A percentile compares a stretch with the other conserved stretches of the same genome.
Conservation (phyloP, 1,140 invertebrate species). For the Aphaenogaster floridana region DNA sequence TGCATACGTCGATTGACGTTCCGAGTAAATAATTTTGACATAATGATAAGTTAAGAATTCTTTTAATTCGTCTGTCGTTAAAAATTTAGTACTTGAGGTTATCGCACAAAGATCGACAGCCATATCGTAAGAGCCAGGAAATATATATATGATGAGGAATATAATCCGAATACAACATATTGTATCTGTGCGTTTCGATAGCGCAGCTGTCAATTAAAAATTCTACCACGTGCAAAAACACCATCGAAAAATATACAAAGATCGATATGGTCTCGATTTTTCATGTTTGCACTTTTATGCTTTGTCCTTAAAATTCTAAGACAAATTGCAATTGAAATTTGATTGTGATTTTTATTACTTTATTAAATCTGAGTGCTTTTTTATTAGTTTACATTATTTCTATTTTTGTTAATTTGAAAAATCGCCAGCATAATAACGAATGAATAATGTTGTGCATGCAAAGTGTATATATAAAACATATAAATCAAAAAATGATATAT, state of each 20-base stretch:
- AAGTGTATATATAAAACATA: background rate
- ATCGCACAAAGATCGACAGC: background rate
- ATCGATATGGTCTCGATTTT: background rate
- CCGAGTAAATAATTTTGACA: background rate
- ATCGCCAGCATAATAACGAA: background rate
- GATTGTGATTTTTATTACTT: background rate
- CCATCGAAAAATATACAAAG: background rate
- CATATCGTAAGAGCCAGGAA: background rate
- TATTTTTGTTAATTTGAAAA: constrained; percentile 3
- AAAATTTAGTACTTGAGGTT: background rate
- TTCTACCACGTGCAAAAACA: background rate
- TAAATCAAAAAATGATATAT: constrained; percentile 31
- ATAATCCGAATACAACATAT: background rate
- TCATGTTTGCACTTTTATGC: background rate
- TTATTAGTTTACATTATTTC: background rate
- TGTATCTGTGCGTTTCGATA: constrained; percentile 9
- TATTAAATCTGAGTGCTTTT: background rate
- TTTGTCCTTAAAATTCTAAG: background rate
- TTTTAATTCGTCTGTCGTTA: background rate
- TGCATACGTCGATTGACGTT: background rate
- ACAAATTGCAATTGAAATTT: background rate
- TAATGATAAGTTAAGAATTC: background rate
- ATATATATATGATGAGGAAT: background rate
- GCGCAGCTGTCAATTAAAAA: background rate
- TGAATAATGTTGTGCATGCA: background rate